Base-by-base conservation (phyloP, 1,140 invertebrate genomes). In the Dendroctonus ponderosae region DNA sequence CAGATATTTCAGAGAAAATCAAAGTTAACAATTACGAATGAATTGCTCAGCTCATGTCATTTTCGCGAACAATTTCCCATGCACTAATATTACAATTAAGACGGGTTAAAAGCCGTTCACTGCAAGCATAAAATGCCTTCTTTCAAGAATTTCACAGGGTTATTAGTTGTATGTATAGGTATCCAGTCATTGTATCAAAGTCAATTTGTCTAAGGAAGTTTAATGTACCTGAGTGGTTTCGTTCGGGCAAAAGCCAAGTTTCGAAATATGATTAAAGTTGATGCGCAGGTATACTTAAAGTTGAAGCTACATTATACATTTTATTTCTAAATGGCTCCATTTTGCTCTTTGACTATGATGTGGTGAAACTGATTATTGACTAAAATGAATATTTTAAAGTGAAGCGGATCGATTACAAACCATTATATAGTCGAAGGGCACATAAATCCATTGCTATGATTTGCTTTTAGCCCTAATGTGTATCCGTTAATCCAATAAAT, bases 261-360 rank as follows among this genome's bases (percentile, higher is more conserved):
- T 6, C 40, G 50, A 63, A 63, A 63, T 63, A 63, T 50, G 62
- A 63, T 63, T 63, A 63, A 52, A 62, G 42, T 46, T 63, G 7
- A 42, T 54, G 43, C 42, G 9, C 51, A 63, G 49, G 50, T 53
- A 37, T 46, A 54, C 38, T 58, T 58, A 58, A 58, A 58, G 11
- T 58, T 40, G 14, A 51, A n/a, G 5, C 7, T 44, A 63, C 42
- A 8, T 44, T 54, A 54, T 63, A 52, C 62, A 63, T 42, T 54
- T 63, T 51, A 26, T 26, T 26, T 26, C 26, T 26, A 26, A 26
- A 26, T 26, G 26, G 26, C 26, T 26, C 26, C 26, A 26, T 26
- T 26, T 26, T 26, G 26, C 26, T 26, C 26, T 26, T 26, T 26
- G 26, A 26, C 26, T 26, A 26, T 26, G 26, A 26, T 26, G 26